A percentile compares a stretch with the other conserved stretches of the same genome.
Conservation (phyloP, 2,797 vertebrate genomes). For the Enteromius anoplus region DNA sequence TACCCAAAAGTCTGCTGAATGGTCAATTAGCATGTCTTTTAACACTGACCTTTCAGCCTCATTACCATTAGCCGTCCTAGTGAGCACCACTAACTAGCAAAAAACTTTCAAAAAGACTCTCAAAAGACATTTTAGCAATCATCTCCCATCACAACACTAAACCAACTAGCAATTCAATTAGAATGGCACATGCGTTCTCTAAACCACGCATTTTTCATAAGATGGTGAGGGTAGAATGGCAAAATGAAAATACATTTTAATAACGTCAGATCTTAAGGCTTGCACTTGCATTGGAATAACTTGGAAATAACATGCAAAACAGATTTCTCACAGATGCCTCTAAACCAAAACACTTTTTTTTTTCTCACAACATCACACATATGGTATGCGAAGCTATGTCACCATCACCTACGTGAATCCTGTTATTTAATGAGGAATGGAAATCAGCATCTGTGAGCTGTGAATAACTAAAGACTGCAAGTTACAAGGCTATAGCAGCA, state of each 20-base stretch:
- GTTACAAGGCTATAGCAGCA: neutral
- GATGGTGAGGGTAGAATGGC: neutral
- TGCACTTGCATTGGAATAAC: neutral
- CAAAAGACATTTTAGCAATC: neutral
- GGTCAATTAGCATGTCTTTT: constrained; percentile 52
- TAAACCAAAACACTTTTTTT: neutral
- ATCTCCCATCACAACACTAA: constrained; percentile 5
- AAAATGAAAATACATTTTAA: neutral
- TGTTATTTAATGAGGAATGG: neutral
- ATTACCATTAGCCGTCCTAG: constrained; percentile 45
- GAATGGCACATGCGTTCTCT: neutral
- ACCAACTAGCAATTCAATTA: neutral
- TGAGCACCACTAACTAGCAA: constrained; percentile 36
- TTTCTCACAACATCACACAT: neutral
- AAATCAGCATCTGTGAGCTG: constrained; percentile 8
- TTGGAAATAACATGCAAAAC: neutral
- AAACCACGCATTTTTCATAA: neutral
- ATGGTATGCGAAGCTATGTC: neutral
- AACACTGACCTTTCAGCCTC: constrained; percentile 56
- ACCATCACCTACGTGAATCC: neutral
- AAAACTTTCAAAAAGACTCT: neutral
- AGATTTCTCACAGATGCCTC: neutral
- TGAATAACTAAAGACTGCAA: neutral
- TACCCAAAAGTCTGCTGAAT: constrained; percentile 51
- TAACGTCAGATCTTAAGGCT: neutral